These are phyloP conservation scores for Dryadula phaetusa DNA, from an alignment of 2,888 invertebrate species.

Conservation along the genomic window DNA sequence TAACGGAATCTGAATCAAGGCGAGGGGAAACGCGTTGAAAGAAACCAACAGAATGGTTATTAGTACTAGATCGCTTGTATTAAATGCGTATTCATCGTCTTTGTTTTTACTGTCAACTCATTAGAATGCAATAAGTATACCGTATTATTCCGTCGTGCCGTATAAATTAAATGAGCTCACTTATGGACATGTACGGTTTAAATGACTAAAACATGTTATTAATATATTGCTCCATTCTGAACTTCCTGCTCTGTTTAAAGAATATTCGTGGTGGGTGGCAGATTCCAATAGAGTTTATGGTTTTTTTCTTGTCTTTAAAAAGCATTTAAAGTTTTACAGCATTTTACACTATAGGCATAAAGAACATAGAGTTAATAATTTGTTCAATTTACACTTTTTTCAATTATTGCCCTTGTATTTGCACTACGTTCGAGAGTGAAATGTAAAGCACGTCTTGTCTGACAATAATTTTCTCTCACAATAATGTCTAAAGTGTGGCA, in stretches of 20 bases:
- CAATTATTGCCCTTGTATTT: no score
- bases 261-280: background rate
- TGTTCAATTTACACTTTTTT: no score
- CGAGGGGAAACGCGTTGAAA: constrained; percentile 1
- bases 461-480: no score
- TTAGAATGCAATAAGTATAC: constrained; percentile 21
- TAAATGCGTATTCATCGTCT: background rate
- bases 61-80: background rate
- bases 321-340: background rate
- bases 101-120: constrained; percentile 18
- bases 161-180: constrained; percentile 16
- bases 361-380: no score
- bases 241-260: background rate
- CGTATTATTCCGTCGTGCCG: constrained; percentile 14
- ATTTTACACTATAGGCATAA: no score
- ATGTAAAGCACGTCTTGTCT: no score
- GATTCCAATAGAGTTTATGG: background rate
- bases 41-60: constrained; percentile 11
- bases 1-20: background rate
- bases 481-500: no score
- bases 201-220: background rate
- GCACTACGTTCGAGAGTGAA: no score
- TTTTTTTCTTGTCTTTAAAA: background rate
- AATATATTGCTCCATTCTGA: background rate
- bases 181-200: background rate